Evolutionary conservation across 2,113 vertebrate genomes (phyloP).

Genomic region (Takifugu flavidus): DNA sequence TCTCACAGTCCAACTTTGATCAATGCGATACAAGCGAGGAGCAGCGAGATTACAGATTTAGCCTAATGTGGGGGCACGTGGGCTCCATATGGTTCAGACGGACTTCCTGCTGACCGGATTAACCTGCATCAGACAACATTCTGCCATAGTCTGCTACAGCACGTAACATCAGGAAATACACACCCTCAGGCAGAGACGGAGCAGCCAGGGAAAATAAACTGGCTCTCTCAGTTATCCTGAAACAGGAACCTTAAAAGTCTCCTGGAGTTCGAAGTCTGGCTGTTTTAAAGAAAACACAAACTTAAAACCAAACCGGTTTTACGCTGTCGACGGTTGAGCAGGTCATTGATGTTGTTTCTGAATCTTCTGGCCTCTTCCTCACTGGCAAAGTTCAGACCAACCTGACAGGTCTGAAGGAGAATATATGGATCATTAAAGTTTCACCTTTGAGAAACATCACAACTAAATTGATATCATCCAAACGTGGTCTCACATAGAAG

Average conservation of each 20-base stretch:
- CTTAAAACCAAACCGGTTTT: slow-evolving; percentile 80
- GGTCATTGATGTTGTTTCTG: slow-evolving; percentile 83
- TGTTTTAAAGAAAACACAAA: too few species aligned
- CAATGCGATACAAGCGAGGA: too few species aligned
- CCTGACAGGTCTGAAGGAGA: slow-evolving; percentile 83
- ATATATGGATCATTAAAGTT: too few species aligned
- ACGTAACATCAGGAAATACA: slow-evolving; percentile 11
- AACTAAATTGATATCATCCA: too few species aligned
- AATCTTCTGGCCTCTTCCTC: slow-evolving; percentile 97
- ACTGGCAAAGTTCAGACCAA: slow-evolving; percentile 96
- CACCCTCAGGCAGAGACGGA: not conserved
- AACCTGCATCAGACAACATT: slow-evolving; percentile 16
- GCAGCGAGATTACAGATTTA: slow-evolving; percentile 39
- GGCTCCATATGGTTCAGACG: slow-evolving; percentile 50
- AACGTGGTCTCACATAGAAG: too few species aligned
- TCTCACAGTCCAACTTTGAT: too few species aligned
- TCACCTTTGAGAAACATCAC: too few species aligned
- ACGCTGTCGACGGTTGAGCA: slow-evolving; percentile 87
- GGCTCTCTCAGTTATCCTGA: not conserved
- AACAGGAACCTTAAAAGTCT: not conserved
- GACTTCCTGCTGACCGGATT: slow-evolving; percentile 47
- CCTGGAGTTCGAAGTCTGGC: too few species aligned
- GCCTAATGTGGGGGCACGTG: slow-evolving; percentile 29
- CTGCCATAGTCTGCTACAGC: not conserved
- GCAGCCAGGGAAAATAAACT: too few species aligned